Base-by-base conservation (phyloP, 2,113 vertebrate genomes). In the Junco hyemalis region DNA sequence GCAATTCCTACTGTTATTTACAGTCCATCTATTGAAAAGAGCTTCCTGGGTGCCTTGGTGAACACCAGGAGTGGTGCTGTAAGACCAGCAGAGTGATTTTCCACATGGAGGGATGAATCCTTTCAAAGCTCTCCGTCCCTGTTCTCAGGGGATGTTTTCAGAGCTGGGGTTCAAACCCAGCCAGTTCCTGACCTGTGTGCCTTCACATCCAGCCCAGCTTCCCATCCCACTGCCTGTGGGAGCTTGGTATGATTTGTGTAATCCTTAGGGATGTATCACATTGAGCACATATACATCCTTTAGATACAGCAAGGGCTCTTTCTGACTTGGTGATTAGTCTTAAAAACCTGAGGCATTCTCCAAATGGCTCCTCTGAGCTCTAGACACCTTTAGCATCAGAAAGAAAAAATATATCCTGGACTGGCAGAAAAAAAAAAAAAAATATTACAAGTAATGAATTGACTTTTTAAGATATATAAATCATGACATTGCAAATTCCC, bases 241-340 rank as follows among this genome's bases (percentile, higher is more conserved):
- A 72, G 7, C 33, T 4, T 3, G 8, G 3, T 2, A 12, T 6
- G 33, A 53, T 40, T 71, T 25, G 20, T 9, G 9, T 10, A 11
- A 35, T 29, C 48, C 29, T 70, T 12, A 16, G 47, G 45, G 29
- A 18, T 7, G 6, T 0, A 36, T 25, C 60, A 1, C 2, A 31
- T 4, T 8, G 9, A 31, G 14, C 7, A n/a, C 1, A 3, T 14
- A 6, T 0, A 26, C 1, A 28, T 22, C 26, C 44, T 50, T 31
- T 24, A 17, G 26, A 45, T 13, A 20, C 36, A 57, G 26, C 50
- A 44, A 60, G 17, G 50, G 11, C 6, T 81, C 28, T 17, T 78
- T 40, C 51, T 35, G 54, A 53, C 16, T 73, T 48, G 9, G 29
- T 11, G 44, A 45, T 31, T 14, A 76, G 14, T 8, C n/a, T 26